These are phyloP conservation scores for Ceryle rudis DNA, from an alignment of 2,797 vertebrate species.

Conservation along the genomic window DNA sequence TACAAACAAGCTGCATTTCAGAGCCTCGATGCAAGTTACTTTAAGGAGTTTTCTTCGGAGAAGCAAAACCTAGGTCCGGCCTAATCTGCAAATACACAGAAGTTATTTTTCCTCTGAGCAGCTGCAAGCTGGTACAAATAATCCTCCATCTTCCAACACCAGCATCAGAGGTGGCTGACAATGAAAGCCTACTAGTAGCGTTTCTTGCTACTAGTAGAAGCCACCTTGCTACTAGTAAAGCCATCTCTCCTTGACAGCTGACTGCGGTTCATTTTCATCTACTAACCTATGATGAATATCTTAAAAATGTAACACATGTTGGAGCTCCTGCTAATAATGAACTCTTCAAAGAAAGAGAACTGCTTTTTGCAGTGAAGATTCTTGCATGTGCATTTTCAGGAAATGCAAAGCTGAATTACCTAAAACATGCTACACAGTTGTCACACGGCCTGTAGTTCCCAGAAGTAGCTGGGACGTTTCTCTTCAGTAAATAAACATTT, in stretches of 20 bases:
- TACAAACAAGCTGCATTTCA: constrained; percentile 7
- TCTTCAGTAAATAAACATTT: not conserved
- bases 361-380: not conserved
- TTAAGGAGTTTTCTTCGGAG: constrained; percentile 32
- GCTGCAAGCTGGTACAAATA: constrained; percentile 61
- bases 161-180: constrained; percentile 47
- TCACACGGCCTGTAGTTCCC: not conserved
- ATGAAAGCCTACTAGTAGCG: constrained; percentile 17
- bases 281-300: not conserved
- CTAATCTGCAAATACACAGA: constrained; percentile 47
- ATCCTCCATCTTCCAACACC: constrained; percentile 59
- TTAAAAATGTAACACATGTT: not conserved
- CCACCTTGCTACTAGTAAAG: too few relatives aligned
- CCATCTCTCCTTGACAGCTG: not conserved
- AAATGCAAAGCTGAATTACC: not conserved
- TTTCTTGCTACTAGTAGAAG: constrained; percentile 44
- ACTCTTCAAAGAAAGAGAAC: not conserved
- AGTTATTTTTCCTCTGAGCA: constrained; percentile 48
- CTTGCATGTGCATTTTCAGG: not conserved
- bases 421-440: not conserved
- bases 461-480: not conserved
- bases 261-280: not conserved
- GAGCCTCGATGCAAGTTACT: constrained; percentile 38
- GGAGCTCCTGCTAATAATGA: not conserved
- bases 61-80: constrained; percentile 1